Evolutionary conservation across 2,113 vertebrate species (phyloP).

Genomic region (Malurus elegans): DNA sequence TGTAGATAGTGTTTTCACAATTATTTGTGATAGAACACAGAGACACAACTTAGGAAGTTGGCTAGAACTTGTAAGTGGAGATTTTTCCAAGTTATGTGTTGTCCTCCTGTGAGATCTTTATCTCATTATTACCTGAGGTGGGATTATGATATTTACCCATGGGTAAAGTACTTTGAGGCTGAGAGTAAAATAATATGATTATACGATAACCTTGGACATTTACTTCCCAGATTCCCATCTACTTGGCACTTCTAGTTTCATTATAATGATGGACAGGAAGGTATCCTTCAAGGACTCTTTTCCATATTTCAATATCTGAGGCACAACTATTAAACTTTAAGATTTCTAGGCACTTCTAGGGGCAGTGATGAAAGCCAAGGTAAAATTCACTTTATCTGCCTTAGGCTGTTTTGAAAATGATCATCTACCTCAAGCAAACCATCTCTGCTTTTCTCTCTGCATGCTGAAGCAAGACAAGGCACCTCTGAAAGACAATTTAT

Average conservation of each 20-base stretch:
- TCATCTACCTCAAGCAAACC: background rate
- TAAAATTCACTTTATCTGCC: background rate
- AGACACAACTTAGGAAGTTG: background rate
- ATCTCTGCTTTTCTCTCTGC: background rate
- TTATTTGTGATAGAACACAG: background rate
- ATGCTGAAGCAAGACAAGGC: background rate
- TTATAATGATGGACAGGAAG: background rate
- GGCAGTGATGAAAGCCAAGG: background rate
- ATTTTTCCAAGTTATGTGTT: background rate
- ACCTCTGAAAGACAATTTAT: background rate
- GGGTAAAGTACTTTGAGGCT: background rate
- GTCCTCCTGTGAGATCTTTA: background rate
- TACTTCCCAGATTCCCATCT: background rate
- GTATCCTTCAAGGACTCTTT: background rate
- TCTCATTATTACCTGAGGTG: slow-evolving; percentile 1
- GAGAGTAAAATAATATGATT: background rate
- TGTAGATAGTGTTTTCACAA: background rate
- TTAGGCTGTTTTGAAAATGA: background rate
- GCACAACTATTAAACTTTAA: background rate
- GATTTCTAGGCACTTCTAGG: background rate
- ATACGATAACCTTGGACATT: background rate
- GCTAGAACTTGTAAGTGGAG: background rate
- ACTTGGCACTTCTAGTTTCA: background rate
- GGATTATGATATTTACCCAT: background rate
- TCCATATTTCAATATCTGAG: background rate